Conservation (phyloP, 2,888 invertebrate genomes). For the Harpagoxenus sublaevis region DNA sequence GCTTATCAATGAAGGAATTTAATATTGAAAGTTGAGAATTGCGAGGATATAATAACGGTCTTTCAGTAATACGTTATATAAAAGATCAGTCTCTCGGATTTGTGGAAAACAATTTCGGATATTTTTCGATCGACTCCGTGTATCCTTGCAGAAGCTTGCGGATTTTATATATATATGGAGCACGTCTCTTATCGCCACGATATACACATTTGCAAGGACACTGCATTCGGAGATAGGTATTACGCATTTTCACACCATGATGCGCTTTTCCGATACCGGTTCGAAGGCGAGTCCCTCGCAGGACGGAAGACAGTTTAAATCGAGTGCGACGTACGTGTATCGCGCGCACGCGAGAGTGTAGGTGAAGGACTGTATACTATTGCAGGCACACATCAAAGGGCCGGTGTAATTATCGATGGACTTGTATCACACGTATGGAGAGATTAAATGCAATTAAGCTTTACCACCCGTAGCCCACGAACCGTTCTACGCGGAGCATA, state of each 20-base stretch:
- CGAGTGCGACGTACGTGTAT: neutral
- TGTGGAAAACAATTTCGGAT: neutral
- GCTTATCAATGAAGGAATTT: neutral
- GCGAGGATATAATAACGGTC: neutral
- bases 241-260: constrained; percentile 4
- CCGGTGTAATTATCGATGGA: constrained; percentile 38
- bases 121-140: neutral
- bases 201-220: neutral
- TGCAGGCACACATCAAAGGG: constrained; percentile 16
- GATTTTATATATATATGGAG: neutral
- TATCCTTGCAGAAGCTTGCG: neutral
- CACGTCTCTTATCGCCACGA: neutral
- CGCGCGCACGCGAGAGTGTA: neutral
- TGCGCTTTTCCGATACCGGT: neutral
- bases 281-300: neutral
- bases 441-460: constrained; percentile 46
- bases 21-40: neutral
- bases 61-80: neutral
- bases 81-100: neutral
- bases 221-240: constrained; percentile 26
- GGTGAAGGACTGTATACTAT: neutral
- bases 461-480: constrained; percentile 22
- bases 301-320: constrained; percentile 25
- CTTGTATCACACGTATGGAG: constrained; percentile 35
- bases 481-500: constrained; percentile 19